Base-by-base conservation (phyloP, 1,140 invertebrate species). In the Agrypnia vestita region DNA sequence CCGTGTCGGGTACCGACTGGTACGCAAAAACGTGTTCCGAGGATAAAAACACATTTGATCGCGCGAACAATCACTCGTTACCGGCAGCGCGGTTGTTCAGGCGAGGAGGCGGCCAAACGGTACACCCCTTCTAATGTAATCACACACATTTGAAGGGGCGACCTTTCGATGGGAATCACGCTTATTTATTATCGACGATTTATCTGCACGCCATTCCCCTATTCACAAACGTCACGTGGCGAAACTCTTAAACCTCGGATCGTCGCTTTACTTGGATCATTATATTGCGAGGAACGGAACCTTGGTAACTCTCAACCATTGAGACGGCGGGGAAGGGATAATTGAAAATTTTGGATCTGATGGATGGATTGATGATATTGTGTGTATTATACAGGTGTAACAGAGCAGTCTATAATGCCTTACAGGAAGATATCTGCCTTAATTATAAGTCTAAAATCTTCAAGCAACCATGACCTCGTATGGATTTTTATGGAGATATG, bases 81-180 rank as follows among this genome's bases (percentile, higher is more conserved):
- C 4, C 17, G 15, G 21, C 21, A 8, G 17, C 55, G 21, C 15
- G 55, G 15, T 59, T 21, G 17, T 59, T 59, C 55, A 15, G 25
- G 25, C 25, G 25, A 35, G 25, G 25, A 35, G 25, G 25, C 25
- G 25, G 25, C 25, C 6, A 35, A 35, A 51, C n/a, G 49, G n/a
- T 13, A 51, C 49, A 51, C n/a, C 59, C 59, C 59, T 61, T 61
- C 59, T 61, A 15, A 15, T 13, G 59, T 25, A 61, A 61, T 61
- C 59, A 61, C 59, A 25, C 15, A 61, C 15, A 61, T 61, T 71
- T 25, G 67, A 71, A 51, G 25, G 67, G 67, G 19, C 47, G 67
- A 71, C 67, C 67, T 71, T 71, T 71, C 21, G 61, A 25, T 35
- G 13, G 4, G 67, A 61, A 71, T 51, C 67, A 71, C 46, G 46